Evolutionary conservation across 2,888 invertebrate species (phyloP), one percentile per base, ranked within the genome.

Genomic region (Xiphydria camelus): DNA sequence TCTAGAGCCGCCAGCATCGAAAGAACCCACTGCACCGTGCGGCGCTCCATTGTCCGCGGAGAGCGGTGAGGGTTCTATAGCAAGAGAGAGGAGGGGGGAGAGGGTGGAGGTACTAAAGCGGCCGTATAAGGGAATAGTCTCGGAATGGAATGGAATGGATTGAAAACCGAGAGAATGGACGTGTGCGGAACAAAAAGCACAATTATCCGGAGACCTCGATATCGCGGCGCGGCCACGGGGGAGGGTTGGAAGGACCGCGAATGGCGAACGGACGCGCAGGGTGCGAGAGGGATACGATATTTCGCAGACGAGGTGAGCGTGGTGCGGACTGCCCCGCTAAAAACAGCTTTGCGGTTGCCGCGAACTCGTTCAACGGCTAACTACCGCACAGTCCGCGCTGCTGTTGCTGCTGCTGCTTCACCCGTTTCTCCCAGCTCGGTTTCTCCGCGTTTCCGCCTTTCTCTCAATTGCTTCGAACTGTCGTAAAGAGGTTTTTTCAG

Each of bases 141-240:
- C n/a, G n/a, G n/a, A n/a, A n/a, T n/a, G n/a, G n/a, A n/a, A n/a
- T n/a, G n/a, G n/a, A n/a, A n/a, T n/a, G n/a, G n/a, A n/a, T n/a
- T n/a, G n/a, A n/a, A n/a, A n/a, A n/a, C n/a, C n/a, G n/a, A n/a
- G n/a, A n/a, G n/a, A n/a, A n/a, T n/a, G n/a, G n/a, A n/a, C n/a
- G n/a, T n/a, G n/a, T n/a, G n/a, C 4, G 49, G 46, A 57, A 60
- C 51, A 51, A 59, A 60, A 57, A 49, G 60, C 46, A 52, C 53
- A 55, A 57, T 60, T 57, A 53, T 48, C 43, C 38, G 21, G 31
- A 17, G 40, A 51, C 32, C 32, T 26, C 33, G 39, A 20, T 23
- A 6, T 23, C 23, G n/a, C 21, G 33, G 21, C 42, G 37, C 21
- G 41, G 25, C 20, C 12, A 10, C 22, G 29, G 19, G 34, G 23